Base-by-base conservation (phyloP, 2,113 vertebrate genomes). In the Columba janthina region DNA sequence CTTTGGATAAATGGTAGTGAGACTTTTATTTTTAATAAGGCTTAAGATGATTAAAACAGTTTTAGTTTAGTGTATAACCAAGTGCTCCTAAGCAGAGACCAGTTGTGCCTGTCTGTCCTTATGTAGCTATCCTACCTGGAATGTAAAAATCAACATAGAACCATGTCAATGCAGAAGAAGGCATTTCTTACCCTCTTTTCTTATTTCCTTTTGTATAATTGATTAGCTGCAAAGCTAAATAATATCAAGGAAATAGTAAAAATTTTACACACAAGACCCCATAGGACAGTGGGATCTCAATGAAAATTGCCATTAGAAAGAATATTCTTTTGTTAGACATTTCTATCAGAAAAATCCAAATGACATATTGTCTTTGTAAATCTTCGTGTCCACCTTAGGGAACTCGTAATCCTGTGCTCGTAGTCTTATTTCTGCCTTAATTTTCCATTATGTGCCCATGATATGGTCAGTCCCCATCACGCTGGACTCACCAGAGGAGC, bases 401-500 rank as follows among this genome's bases (percentile, higher is more conserved):
- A 78, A 32, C 71, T 75, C 42, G 58, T 81, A 91, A 71, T 64
- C 73, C 48, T 62, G 21, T 25, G n/a, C 21, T 54, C 6, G 1
- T 38, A 73, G 31, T 77, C 28, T 16, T 12, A n/a, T 54, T 91
- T 74, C 21, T 90, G 36, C 51, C 57, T 81, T 62, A 40, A 71
- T 62, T 81, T 94, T 74, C n/a, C 1, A 0, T 60, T 31, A 5
- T 1, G 2, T 51, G 21, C 3, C 22, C 66, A 50, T 46, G 24
- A 82, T 61, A 44, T 19, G 21, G 24, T 46, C 1, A 0, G 24
- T 65, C 20, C 10, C 22, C 44, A 56, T n/a, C 19, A n/a, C 19
- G 34, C 14, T 17, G 10, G 32, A 25, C 29, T 84, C 5, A 1
- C 28, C 1, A 1, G 10, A 31, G 19, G 20, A 21, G 11, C 4